phyloP scores from a whole-genome alignment of 2,888 invertebrate species.

The Imbricaverruca yamaguchii region DNA sequence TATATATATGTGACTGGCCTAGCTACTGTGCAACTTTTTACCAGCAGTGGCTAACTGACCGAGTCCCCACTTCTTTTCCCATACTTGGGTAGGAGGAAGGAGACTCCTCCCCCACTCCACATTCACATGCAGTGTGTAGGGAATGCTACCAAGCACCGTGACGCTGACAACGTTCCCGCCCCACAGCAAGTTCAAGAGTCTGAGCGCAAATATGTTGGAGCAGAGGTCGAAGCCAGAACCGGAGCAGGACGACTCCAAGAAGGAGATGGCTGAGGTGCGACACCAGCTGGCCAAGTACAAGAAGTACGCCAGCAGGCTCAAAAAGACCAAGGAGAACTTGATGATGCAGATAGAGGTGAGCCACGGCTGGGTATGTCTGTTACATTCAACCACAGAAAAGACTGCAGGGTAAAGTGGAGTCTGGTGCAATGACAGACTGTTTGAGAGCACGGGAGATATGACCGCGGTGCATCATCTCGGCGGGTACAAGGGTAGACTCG shows the following conservation, averaged over 20 bases:
- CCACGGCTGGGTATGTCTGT: neutral
- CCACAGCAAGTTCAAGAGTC: neutral
- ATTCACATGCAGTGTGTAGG: too few species aligned
- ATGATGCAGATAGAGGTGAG: neutral
- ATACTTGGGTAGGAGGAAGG: too few species aligned
- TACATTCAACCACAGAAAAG: neutral
- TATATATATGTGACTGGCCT: too few species aligned
- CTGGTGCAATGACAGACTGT: neutral
- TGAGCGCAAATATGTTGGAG: neutral
- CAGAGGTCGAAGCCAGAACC: neutral
- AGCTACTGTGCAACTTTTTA: too few species aligned
- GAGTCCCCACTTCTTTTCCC: too few species aligned
- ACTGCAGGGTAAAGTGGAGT: neutral
- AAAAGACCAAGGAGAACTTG: conserved; percentile 11
- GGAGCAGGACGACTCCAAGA: neutral
- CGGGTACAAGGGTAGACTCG: too few species aligned
- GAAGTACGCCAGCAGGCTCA: conserved; percentile 3
- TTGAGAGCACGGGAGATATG: neutral
- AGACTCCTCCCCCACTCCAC: too few species aligned
- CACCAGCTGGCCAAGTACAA: conserved; percentile 13
- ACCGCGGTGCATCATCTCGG: neutral
- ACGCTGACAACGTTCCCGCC: too few species aligned
- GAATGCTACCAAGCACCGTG: too few species aligned
- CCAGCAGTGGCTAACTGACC: too few species aligned
- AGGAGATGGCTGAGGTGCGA: neutral